Evolutionary conservation across 2,888 invertebrate genomes (phyloP).

Genomic region (Biston stratarius): DNA sequence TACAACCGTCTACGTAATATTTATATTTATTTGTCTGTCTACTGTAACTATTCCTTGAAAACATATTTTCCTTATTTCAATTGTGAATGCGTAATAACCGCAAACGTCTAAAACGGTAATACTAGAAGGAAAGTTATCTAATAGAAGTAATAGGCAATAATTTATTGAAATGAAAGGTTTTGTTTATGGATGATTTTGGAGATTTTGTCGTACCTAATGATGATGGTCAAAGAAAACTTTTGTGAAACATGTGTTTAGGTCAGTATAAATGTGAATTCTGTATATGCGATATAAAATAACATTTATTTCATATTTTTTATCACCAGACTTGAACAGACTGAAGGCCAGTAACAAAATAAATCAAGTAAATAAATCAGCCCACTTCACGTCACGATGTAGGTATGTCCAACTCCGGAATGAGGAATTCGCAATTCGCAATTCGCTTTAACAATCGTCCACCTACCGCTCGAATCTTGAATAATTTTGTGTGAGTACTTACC

Average conservation of each 20-base stretch:
- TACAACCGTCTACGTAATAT: constrained; percentile 14
- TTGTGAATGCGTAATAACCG: neutral
- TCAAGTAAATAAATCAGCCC: constrained; percentile 42
- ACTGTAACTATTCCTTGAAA: neutral
- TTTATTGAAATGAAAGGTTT: too few relatives aligned
- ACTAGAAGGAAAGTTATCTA: neutral
- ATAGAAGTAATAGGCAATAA: too few relatives aligned
- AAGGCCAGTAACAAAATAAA: constrained; percentile 42
- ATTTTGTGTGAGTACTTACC: constrained; percentile 22
- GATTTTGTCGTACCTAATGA: too few relatives aligned
- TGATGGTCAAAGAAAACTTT: neutral
- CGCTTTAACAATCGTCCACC: constrained; percentile 43
- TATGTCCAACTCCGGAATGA: constrained; percentile 39
- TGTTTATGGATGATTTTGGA: too few relatives aligned
- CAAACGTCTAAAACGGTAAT: neutral
- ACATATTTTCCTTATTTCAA: constrained; percentile 10
- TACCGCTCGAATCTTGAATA: constrained; percentile 42
- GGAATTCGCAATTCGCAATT: constrained; percentile 47
- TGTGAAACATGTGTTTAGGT: neutral
- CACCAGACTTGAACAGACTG: constrained; percentile 24
- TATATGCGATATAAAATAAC: neutral
- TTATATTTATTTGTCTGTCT: constrained; percentile 1
- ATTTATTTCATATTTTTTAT: constrained; percentile 10
- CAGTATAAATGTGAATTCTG: neutral
- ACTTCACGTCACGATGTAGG: constrained; percentile 33